Evolutionary conservation across 2,888 invertebrate genomes (phyloP).

Genomic region (Bedellia somnulentella): DNA sequence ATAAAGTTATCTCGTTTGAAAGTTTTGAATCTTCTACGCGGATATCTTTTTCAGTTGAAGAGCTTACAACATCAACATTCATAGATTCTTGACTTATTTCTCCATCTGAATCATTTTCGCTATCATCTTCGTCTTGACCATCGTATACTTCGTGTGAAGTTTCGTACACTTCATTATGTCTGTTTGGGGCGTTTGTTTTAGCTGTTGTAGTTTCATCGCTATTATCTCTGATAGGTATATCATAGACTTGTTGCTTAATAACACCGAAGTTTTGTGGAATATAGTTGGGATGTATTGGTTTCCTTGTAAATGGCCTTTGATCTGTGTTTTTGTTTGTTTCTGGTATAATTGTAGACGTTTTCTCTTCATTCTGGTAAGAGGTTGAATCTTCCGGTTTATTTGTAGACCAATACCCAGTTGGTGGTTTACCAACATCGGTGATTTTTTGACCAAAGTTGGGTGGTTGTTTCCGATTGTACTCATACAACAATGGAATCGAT

Average conservation of each 20-base stretch:
- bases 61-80: constrained; percentile 43
- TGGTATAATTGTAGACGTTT: background rate
- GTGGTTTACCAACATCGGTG: constrained; percentile 37
- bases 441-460: constrained; percentile 43
- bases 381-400: too few relatives aligned
- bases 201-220: constrained; percentile 34
- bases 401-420: constrained; percentile 28
- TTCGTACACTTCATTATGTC: constrained; percentile 35
- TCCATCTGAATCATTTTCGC: constrained; percentile 28
- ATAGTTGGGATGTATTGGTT: constrained; percentile 28
- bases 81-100: constrained; percentile 50
- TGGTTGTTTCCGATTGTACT: constrained; percentile 25
- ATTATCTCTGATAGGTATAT: constrained; percentile 47
- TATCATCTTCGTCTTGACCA: constrained; percentile 38
- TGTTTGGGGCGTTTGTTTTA: constrained; percentile 17
- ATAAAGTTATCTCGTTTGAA: constrained; percentile 22
- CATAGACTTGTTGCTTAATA: constrained; percentile 39
- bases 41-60: constrained; percentile 25
- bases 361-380: too few relatives aligned
- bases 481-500: constrained; percentile 36
- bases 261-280: constrained; percentile 32
- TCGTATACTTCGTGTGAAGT: constrained; percentile 48
- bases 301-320: constrained; percentile 16
- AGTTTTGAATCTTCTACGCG: constrained; percentile 12
- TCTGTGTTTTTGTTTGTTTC: background rate